These are phyloP conservation scores for Xylocampa areola DNA, from an alignment of 2,888 invertebrate genomes.

Conservation along the genomic window DNA sequence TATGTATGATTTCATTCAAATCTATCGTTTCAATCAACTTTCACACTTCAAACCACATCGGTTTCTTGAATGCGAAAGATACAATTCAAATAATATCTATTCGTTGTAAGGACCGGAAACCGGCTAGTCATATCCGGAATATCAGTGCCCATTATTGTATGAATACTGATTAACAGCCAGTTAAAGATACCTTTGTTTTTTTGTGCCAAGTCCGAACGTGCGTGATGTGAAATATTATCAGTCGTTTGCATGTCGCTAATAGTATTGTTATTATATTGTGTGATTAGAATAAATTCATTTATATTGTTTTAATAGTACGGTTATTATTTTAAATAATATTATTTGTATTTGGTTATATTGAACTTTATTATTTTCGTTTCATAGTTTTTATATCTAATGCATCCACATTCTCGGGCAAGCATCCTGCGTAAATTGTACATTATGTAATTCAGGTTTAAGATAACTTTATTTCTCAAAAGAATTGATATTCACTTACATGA, in stretches of 20 bases:
- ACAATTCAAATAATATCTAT: slow-evolving; percentile 67
- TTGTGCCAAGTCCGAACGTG: slow-evolving; percentile 28
- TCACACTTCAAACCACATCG: slow-evolving; percentile 23
- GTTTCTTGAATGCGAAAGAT: slow-evolving; percentile 59
- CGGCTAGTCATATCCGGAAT: slow-evolving; percentile 70
- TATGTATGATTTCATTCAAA: no score
- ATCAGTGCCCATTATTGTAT: slow-evolving; percentile 68
- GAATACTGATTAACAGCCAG: slow-evolving; percentile 70
- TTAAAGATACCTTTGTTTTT: slow-evolving; percentile 44
- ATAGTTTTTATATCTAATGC: no score
- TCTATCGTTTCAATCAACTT: slow-evolving; percentile 8
- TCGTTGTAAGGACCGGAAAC: slow-evolving; percentile 66
- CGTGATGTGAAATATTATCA: slow-evolving; percentile 21
- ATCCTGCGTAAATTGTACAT: no score
- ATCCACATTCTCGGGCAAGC: no score
- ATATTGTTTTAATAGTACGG: neutral
- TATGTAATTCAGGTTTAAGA: no score
- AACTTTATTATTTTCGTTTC: no score
- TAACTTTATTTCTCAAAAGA: no score
- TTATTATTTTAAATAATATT: neutral
- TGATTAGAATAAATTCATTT: slow-evolving; percentile 18
- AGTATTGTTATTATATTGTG: slow-evolving; percentile 23
- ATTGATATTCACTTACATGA: no score
- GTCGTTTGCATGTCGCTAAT: slow-evolving; percentile 22
- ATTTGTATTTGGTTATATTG: neutral